Conservation (phyloP, 1,140 invertebrate genomes). For the Drosophila busckii region DNA sequence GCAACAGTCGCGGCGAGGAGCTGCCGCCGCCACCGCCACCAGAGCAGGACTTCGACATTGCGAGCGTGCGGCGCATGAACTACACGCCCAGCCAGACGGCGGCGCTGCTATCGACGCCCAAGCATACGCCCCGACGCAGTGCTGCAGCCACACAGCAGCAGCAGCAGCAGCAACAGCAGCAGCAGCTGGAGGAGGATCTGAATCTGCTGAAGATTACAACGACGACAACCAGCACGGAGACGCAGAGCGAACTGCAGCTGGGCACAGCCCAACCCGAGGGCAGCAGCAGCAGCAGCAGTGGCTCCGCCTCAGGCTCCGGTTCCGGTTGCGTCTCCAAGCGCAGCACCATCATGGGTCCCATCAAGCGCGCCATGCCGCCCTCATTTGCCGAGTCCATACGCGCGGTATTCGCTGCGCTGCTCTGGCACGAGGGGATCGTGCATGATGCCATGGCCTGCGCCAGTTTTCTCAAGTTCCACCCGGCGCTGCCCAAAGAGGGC, state of each 20-base stretch:
- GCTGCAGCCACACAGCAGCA: conserved; percentile 3
- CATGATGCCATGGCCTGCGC: conserved; percentile 98
- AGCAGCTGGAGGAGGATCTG: conserved; percentile 58
- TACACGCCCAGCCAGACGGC: conserved; percentile 69
- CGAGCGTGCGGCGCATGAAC: conserved; percentile 55
- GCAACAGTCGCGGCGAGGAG: conserved; percentile 80
- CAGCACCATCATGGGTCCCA: conserved; percentile 58
- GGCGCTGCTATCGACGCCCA: conserved; percentile 67
- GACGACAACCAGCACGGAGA: conserved; percentile 42
- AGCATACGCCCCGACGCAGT: conserved; percentile 58
- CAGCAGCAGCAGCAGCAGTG: conserved; percentile 27
- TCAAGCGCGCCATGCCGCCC: conserved; percentile 92
- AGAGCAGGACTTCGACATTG: conserved; percentile 54
- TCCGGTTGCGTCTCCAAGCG: conserved; percentile 21
- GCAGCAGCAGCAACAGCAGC: conserved; percentile 16
- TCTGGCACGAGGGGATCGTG: conserved; percentile 98
- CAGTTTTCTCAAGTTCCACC: conserved; percentile 97
- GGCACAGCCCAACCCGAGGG: conserved; percentile 13
- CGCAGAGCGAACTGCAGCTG: conserved; percentile 57
- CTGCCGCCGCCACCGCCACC: conserved; percentile 13
- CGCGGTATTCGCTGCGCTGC: conserved; percentile 95
- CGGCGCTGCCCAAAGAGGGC: conserved; percentile 89
- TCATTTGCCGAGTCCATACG: conserved; percentile 95
- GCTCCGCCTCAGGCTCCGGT: conserved; percentile 21
- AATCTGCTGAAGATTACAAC: conserved; percentile 66